Evolutionary conservation across 2,113 vertebrate genomes (phyloP).

Genomic region (Callospermophilus lateralis): DNA sequence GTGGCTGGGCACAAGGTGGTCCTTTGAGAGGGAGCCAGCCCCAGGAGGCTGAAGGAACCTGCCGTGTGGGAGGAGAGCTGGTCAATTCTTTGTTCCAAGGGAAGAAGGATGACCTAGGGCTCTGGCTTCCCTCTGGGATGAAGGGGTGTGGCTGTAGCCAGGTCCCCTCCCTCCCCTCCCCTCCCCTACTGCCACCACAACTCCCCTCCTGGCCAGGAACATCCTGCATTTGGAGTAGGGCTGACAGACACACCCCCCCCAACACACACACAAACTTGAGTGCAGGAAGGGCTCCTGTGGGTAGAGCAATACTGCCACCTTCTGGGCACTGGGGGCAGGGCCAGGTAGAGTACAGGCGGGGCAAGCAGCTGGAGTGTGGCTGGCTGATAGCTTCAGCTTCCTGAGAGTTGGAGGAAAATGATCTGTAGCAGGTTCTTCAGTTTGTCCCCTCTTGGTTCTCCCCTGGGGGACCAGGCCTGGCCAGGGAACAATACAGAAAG

Average conservation of each 20-base stretch:
- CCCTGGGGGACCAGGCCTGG: neutral
- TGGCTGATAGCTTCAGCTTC: too few species aligned
- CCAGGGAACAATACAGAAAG: neutral
- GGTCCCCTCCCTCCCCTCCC: neutral
- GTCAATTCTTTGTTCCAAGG: neutral
- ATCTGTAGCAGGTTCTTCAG: neutral
- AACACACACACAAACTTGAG: neutral
- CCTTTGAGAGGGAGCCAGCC: neutral
- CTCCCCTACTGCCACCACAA: too few species aligned
- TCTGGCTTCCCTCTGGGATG: neutral
- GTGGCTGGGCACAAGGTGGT: neutral
- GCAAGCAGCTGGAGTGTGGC: too few species aligned
- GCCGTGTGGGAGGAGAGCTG: neutral
- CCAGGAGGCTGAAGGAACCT: neutral
- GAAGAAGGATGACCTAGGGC: too few species aligned
- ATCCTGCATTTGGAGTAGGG: neutral
- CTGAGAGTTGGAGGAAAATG: neutral
- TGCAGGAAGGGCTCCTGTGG: neutral
- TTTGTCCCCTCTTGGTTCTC: neutral
- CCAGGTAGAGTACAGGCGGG: neutral
- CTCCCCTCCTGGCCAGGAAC: neutral
- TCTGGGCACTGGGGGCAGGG: constrained; percentile 36
- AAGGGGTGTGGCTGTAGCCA: neutral
- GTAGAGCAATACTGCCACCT: constrained; percentile 79
- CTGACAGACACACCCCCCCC: too few species aligned